A percentile compares a stretch with the other conserved stretches of the same genome.
Conservation (phyloP, 2,797 vertebrate species). For the Moxostoma hubbsi region DNA sequence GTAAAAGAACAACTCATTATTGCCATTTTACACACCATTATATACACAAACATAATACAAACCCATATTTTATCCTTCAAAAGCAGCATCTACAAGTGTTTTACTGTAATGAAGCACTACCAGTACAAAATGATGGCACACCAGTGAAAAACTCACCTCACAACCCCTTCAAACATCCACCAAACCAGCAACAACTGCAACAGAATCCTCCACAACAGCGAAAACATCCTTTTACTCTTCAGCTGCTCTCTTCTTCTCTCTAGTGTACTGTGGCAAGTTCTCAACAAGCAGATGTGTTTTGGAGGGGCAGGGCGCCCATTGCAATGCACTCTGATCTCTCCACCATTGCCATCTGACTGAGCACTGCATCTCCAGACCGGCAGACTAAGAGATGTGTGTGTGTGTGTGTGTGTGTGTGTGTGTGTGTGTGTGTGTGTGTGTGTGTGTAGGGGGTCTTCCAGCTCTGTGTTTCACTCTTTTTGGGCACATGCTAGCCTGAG, state of each 20-base stretch:
- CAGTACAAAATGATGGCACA: background rate
- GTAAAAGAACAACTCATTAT: background rate
- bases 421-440: conserved; percentile 56
- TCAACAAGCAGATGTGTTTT: conserved; percentile 39
- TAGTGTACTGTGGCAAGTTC: conserved; percentile 19
- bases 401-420: conserved; percentile 63
- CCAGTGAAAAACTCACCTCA: conserved; percentile 68
- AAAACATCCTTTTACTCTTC: conserved; percentile 65
- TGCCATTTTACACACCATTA: background rate
- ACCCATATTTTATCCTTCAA: background rate
- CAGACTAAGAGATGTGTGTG: conserved; percentile 53
- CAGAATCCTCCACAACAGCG: conserved; percentile 58
- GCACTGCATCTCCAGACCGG: conserved; percentile 34
- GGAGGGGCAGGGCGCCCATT: conserved; percentile 31
- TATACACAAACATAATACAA: conserved; percentile 1
- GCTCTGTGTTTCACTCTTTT: conserved; percentile 14
- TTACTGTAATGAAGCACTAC: background rate
- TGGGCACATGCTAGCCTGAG: conserved; percentile 72
- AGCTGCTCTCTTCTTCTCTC: conserved; percentile 11
- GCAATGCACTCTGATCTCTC: conserved; percentile 58
- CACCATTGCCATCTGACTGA: conserved; percentile 64
- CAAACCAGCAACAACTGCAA: conserved; percentile 64
- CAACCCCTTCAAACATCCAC: conserved; percentile 64
- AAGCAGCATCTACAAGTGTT: background rate
- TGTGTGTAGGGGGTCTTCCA: conserved; percentile 65